Evolutionary conservation across 2,797 vertebrate genomes (phyloP), one percentile per base, ranked within the genome.

Genomic region (Spinibarbus caldwelli): DNA sequence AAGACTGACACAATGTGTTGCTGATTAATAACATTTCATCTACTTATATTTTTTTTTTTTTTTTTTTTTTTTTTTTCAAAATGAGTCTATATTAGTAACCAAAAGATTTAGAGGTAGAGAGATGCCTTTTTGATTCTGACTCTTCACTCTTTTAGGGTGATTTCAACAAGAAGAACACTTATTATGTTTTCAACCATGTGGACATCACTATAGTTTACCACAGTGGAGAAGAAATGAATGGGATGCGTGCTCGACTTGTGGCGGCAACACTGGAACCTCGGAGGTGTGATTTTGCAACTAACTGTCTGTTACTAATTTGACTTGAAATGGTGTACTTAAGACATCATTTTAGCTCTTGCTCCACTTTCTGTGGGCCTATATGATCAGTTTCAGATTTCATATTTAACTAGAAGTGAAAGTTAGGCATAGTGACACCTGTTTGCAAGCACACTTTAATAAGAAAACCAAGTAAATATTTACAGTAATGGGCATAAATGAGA

Each of bases 141-240:
- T 41, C 41, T 43, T 26, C 66, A 91, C 11, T 90, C 86, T 95
- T 94, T 57, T 91, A 99, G 97, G 84, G 94, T 2, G 95, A 97
- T 80, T 97, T 98, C 91, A 96, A 97, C 92, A 96, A 95, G 93
- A 97, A 93, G 90, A 96, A 96, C 91, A 97, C 95, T 5, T 97
- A 94, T 92, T 98, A 98, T 85, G 89, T 98, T 84, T 98, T 99
- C 94, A 99, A 97, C 90, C 97, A 98, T 0, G 93, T 98, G 88
- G 97, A 97, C 85, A 97, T 98, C 88, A 96, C 90, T 73, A 96
- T 99, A 90, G 93, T 90, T n/a, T 98, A 96, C 92, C 97, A 98
- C 88, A 97, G 91, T 0, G 96, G 95, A 59, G 90, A 88, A 23
- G 70, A 87, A 8, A 96, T 95, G 87, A 95, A 93, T 36, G 96